Conservation (phyloP, 1,140 invertebrate genomes). For the Procambarus virginalis region DNA sequence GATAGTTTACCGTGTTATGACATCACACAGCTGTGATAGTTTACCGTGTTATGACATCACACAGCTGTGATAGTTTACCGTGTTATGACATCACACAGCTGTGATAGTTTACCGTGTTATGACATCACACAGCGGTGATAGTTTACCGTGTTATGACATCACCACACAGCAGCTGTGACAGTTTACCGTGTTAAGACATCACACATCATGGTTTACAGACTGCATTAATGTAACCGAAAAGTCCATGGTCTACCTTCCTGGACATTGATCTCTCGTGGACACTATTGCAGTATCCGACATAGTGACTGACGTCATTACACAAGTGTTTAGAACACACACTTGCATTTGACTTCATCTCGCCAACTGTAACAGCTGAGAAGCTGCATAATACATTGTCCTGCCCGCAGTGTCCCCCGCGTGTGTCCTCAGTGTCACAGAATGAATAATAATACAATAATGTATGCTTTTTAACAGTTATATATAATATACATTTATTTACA, state of each 20-base stretch:
- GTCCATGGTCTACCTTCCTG: neutral
- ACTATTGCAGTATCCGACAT: neutral
- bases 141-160: too few relatives aligned
- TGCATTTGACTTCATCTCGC: neutral
- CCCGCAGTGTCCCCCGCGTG: neutral
- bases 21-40: too few relatives aligned
- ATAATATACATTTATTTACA: slow-evolving; percentile 2
- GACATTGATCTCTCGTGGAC: neutral
- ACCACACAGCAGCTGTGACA: too few relatives aligned
- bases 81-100: too few relatives aligned
- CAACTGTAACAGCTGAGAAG: neutral
- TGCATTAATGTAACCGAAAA: too few relatives aligned
- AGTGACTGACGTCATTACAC: neutral
- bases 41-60: too few relatives aligned
- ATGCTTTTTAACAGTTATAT: neutral
- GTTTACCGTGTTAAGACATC: too few relatives aligned
- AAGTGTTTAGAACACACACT: neutral
- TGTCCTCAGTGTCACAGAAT: neutral
- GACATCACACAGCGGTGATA: too few relatives aligned
- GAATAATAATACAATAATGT: neutral
- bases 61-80: too few relatives aligned
- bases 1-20: too few relatives aligned
- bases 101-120: too few relatives aligned
- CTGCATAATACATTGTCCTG: neutral
- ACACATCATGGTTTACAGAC: too few relatives aligned